phyloP scores from a whole-genome alignment of 2,888 invertebrate species.

The Caenorhabditis sp. region DNA sequence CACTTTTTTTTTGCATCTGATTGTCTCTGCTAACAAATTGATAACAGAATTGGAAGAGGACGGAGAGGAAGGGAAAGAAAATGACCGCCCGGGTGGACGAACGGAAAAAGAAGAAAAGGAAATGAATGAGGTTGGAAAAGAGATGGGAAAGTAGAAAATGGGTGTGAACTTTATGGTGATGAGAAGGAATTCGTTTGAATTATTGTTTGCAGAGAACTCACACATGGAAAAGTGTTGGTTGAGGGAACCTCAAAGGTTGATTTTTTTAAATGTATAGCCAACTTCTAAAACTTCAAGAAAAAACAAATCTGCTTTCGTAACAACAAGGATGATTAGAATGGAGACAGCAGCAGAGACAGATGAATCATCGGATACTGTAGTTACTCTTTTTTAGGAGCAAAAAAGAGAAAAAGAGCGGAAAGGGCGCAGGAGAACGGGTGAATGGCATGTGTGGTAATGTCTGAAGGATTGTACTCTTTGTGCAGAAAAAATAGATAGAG shows the following conservation, averaged over 20 bases:
- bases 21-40: conserved; percentile 38
- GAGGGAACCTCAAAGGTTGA: too few species aligned
- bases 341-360: neutral
- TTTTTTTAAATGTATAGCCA: neutral
- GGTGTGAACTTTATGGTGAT: neutral
- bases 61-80: conserved; percentile 7
- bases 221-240: too few species aligned
- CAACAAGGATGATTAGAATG: conserved; percentile 7
- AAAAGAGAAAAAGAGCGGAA: conserved; percentile 16
- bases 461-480: conserved; percentile 8
- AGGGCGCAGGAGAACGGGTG: neutral
- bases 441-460: conserved; percentile 7
- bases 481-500: conserved; percentile 21
- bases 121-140: conserved; percentile 18
- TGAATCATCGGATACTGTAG: conserved; percentile 16
- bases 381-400: conserved; percentile 4
- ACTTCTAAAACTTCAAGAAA: neutral
- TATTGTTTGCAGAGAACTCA: neutral
- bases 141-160: conserved; percentile 11
- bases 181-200: neutral
- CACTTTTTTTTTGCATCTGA: conserved; percentile 42
- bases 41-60: conserved; percentile 9
- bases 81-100: conserved; percentile 47
- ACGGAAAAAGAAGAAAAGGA: conserved; percentile 16
- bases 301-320: neutral